These are phyloP conservation scores for Excalfactoria chinensis DNA, from an alignment of 2,113 vertebrate species.

Conservation along the genomic window DNA sequence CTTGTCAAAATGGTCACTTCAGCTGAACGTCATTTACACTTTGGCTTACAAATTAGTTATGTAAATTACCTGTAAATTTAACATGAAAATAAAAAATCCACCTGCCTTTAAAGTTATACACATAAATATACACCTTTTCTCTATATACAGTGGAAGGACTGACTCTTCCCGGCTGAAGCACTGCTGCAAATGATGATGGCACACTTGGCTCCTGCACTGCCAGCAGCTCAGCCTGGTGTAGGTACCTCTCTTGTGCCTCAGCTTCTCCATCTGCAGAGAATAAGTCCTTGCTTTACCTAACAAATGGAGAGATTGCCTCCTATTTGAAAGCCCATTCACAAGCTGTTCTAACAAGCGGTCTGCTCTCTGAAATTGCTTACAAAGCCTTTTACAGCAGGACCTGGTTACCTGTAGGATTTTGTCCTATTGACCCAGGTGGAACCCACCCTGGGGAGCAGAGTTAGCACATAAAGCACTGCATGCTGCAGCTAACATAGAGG, in stretches of 20 bases:
- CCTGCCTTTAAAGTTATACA: not conserved
- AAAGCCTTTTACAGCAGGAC: not conserved
- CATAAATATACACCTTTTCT: not conserved
- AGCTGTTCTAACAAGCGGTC: not conserved
- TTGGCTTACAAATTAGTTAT: slow-evolving; percentile 65
- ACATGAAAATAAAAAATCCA: not conserved
- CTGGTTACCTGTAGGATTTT: not conserved
- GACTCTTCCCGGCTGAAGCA: not conserved
- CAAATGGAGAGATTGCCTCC: not conserved
- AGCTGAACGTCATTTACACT: slow-evolving; percentile 58
- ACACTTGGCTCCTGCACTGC: not conserved
- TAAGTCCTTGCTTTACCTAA: not conserved
- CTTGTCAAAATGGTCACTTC: slow-evolving; percentile 71
- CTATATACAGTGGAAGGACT: not conserved
- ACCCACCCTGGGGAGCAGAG: not conserved
- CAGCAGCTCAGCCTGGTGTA: not conserved
- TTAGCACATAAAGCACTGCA: fast-evolving
- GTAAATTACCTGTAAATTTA: slow-evolving; percentile 64
- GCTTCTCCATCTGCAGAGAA: not conserved
- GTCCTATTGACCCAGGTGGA: not conserved
- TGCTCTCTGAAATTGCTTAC: not conserved
- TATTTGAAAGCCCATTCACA: not conserved
- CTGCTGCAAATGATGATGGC: not conserved
- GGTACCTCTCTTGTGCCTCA: not conserved
- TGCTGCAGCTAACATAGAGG: not conserved